Conservation (phyloP, 2,113 vertebrate genomes). For the Phylloscopus trochilus region DNA sequence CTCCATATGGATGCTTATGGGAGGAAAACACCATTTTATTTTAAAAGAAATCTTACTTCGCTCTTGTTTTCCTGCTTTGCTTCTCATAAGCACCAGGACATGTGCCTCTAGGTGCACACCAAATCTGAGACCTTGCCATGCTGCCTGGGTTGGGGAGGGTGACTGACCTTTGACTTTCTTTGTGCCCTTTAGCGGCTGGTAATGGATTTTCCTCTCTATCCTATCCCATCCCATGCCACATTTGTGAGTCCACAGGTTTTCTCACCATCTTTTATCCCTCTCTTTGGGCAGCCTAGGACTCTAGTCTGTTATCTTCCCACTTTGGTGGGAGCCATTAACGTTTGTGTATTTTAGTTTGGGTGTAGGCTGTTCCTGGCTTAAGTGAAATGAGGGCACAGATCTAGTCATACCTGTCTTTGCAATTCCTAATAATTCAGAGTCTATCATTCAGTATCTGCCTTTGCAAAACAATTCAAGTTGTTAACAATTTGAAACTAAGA, state of each 20-base stretch:
- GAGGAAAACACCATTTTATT: not conserved
- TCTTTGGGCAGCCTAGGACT: not conserved
- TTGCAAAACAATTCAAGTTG: not conserved
- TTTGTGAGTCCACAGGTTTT: not conserved
- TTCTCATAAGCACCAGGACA: not conserved
- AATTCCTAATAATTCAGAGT: not conserved
- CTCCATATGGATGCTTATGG: not conserved
- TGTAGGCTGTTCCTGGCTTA: not conserved
- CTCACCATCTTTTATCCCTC: not conserved
- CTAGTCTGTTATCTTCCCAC: not conserved
- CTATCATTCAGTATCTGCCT: not conserved
- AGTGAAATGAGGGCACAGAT: not conserved
- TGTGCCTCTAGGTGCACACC: not conserved
- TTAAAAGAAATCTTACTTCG: not conserved
- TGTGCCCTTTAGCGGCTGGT: not conserved
- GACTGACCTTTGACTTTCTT: not conserved
- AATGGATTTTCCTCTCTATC: not conserved
- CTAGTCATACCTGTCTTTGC: not conserved
- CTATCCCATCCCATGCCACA: too few relatives aligned
- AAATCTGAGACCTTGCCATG: not conserved
- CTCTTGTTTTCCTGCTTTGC: not conserved
- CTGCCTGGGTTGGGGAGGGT: not conserved
- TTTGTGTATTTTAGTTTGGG: not conserved
- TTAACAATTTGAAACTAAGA: not conserved
- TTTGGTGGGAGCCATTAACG: not conserved